phyloP scores from a whole-genome alignment of 2,888 invertebrate genomes.

The Odontothrips loti region DNA sequence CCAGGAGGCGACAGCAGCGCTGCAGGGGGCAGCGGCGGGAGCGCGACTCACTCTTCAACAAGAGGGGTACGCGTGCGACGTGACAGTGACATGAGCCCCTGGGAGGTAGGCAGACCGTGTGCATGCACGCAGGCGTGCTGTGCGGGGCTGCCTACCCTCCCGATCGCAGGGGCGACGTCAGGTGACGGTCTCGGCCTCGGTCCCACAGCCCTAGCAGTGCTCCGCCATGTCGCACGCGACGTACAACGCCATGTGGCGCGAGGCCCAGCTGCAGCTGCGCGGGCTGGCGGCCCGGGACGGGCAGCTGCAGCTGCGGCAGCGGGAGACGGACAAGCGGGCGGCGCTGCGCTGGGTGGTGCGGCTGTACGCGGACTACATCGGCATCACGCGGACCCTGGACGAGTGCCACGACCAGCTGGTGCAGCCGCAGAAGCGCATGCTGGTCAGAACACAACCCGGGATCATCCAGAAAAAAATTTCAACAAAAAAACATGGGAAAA shows the following conservation, averaged over 20 bases:
- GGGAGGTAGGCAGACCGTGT: too few relatives aligned
- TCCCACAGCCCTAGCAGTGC: not conserved
- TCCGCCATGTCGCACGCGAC: constrained; percentile 12
- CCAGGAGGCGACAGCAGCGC: not conserved
- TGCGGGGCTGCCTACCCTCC: too few relatives aligned
- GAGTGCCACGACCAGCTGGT: constrained; percentile 59
- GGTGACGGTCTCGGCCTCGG: too few relatives aligned
- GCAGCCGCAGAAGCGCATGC: constrained; percentile 57
- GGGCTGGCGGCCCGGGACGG: not conserved
- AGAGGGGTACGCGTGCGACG: not conserved
- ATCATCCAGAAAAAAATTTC: not conserved
- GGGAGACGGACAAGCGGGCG: constrained; percentile 18
- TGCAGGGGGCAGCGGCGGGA: not conserved
- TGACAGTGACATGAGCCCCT: not conserved
- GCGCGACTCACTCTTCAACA: constrained; percentile 6
- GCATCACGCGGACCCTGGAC: constrained; percentile 55
- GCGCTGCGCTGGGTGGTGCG: constrained; percentile 12
- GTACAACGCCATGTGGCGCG: constrained; percentile 15
- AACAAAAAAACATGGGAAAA: too few relatives aligned
- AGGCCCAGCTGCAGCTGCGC: not conserved
- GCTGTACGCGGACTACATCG: constrained; percentile 46
- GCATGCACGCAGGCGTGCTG: too few relatives aligned
- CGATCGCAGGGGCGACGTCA: too few relatives aligned
- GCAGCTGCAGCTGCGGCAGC: not conserved
- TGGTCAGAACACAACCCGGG: constrained; percentile 48